A percentile compares a stretch with the other conserved stretches of the same genome.
These are phyloP conservation scores for Palaemon carinicauda DNA, from an alignment of 1,140 invertebrate genomes.

Conservation along the genomic window DNA sequence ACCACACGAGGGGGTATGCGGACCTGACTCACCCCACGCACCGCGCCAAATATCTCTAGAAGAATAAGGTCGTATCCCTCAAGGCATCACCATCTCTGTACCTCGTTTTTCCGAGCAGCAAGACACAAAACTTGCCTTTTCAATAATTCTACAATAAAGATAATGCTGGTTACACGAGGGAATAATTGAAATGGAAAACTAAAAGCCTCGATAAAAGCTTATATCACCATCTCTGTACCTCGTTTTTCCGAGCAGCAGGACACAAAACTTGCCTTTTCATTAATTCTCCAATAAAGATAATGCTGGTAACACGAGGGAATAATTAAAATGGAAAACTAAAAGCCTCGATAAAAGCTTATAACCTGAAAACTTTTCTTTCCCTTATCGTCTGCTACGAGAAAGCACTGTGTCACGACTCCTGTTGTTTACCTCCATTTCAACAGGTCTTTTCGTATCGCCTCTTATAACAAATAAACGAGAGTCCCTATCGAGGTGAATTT, in stretches of 20 bases:
- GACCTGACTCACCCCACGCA: constrained; percentile 31
- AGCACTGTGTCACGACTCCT: constrained; percentile 27
- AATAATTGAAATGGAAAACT: not conserved
- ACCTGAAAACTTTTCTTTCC: not conserved
- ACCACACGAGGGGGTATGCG: not conserved
- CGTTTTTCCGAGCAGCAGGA: not conserved
- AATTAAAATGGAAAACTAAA: not conserved
- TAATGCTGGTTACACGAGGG: not conserved
- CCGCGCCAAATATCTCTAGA: not conserved
- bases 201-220: too few relatives aligned
- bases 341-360: too few relatives aligned
- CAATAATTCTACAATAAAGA: not conserved
- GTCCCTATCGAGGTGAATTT: not conserved
- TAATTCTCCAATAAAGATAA: not conserved
- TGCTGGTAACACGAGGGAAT: not conserved
- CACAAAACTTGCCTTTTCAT: not conserved
- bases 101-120: not conserved
- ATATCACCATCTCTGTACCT: not conserved
- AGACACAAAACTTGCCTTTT: not conserved
- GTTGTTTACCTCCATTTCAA: constrained; percentile 25
- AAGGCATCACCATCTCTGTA: too few relatives aligned
- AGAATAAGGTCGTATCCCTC: not conserved
- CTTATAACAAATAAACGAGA: not conserved
- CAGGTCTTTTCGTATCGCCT: constrained; percentile 16
- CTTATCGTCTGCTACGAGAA: constrained; percentile 43